Conservation (phyloP, 2,113 vertebrate genomes). For the Glaucidium brasilianum region DNA sequence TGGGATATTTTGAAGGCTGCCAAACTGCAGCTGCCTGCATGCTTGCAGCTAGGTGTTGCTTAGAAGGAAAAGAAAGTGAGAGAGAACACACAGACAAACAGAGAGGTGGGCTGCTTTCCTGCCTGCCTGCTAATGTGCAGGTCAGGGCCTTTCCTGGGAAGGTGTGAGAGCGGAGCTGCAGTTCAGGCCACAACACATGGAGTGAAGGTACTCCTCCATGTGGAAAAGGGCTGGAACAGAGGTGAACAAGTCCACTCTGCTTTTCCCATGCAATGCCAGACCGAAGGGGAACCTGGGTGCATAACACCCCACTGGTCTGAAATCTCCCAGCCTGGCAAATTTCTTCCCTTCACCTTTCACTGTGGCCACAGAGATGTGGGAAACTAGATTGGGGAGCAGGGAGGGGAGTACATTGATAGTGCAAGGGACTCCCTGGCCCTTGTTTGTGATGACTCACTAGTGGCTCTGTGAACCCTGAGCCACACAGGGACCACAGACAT, state of each 20-base stretch:
- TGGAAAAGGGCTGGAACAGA: neutral
- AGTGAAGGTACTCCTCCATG: neutral
- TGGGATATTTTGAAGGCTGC: neutral
- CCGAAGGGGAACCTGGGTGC: neutral
- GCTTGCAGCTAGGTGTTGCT: neutral
- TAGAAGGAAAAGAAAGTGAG: neutral
- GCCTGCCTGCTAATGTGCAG: neutral
- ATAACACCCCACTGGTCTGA: neutral
- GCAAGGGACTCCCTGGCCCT: neutral
- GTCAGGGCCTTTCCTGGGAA: neutral
- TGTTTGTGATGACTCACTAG: neutral
- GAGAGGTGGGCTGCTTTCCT: neutral
- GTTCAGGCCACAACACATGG: neutral
- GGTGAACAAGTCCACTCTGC: neutral
- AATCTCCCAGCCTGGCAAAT: neutral
- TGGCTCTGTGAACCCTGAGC: neutral
- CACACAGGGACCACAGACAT: fast-evolving
- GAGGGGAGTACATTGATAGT: neutral
- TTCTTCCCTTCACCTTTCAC: neutral
- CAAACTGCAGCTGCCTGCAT: neutral
- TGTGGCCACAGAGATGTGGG: neutral
- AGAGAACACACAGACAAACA: neutral
- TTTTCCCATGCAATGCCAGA: neutral
- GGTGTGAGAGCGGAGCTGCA: neutral
- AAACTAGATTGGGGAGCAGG: neutral